Base-by-base conservation (phyloP, 2,888 invertebrate genomes). In the Apodemia mormo region DNA sequence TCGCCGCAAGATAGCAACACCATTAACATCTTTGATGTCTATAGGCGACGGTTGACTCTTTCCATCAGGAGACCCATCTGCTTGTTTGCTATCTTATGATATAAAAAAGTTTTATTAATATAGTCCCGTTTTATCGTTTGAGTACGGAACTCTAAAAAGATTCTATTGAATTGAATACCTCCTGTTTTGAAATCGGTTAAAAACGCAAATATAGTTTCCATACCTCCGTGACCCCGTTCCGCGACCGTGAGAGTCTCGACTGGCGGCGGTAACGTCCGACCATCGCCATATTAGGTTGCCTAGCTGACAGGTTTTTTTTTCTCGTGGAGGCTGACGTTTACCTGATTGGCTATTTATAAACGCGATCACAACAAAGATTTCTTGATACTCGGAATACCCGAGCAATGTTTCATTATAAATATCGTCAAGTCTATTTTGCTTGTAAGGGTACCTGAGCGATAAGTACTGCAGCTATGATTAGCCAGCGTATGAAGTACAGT, bases 281-380 rank as follows among this genome's bases (percentile, higher is more conserved):
- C 54, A 22, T 22, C 61, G 30, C 61, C 64, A 12, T 64, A 64
- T 64, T 64, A 64, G 64, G 64, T 5, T 37, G 14, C 5, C 14
- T 8, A 30, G 33, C 37, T 37, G 37, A 64, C 64, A 64, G 64
- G 64, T n/a, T n/a, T 64, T 64, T 37, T 64, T 37, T 8, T 61
- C 30, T 30, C 30, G 30, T 33, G 10, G 33, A 61, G 33, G 61
- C 64, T 37, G 64, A 64, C 64, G 37, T 64, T 33, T 33, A 37
- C 61, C 33, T 64, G 33, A 64, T 37, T 5, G 33, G n/a, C 64
- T 64, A 64, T 64, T 64, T 64, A 64, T 64, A 64, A 64, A 37
- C 37, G 33, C 8, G 30, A 12, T 30, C n/a, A n/a, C 61, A 33
- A 37, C 61, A 6, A 37, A 37, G 33, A 8, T 22, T 22, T 7